Percentiles rank a stretch among this genome's conserved stretches.
phyloP scores from a whole-genome alignment of 2,113 vertebrate species.

The Lates calcarifer region DNA sequence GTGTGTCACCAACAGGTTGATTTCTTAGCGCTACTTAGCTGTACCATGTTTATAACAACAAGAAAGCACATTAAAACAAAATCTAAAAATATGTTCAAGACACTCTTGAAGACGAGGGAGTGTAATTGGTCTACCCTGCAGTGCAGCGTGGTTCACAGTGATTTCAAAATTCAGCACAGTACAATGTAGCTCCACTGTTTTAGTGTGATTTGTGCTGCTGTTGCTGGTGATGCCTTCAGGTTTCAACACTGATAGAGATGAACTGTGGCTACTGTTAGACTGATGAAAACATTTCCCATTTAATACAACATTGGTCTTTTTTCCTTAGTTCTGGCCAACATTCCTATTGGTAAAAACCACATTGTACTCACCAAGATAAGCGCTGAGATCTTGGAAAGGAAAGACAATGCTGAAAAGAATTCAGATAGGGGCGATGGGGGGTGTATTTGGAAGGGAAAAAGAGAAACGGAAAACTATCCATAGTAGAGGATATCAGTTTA shows the following conservation, averaged over 20 bases:
- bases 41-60: background rate
- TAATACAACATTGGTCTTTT: background rate
- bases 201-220: conserved; percentile 16
- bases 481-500: too few relatives aligned
- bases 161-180: conserved; percentile 16
- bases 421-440: background rate
- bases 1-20: background rate
- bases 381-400: background rate
- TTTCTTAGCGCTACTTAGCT: background rate
- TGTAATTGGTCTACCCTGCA: conserved; percentile 18
- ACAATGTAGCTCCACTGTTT: conserved; percentile 3
- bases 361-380: background rate
- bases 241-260: background rate
- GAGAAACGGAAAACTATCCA: background rate
- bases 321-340: background rate
- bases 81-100: conserved; percentile 6
- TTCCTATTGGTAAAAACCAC: background rate
- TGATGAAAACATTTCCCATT: background rate
- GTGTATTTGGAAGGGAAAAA: background rate
- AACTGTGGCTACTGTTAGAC: background rate
- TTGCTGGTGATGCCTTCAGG: conserved; percentile 25
- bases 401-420: background rate
- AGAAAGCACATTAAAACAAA: conserved; percentile 1
- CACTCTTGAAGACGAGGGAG: background rate
- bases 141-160: conserved; percentile 56